Conservation (phyloP, 1,140 invertebrate species). For the Choristoneura fumiferana region DNA sequence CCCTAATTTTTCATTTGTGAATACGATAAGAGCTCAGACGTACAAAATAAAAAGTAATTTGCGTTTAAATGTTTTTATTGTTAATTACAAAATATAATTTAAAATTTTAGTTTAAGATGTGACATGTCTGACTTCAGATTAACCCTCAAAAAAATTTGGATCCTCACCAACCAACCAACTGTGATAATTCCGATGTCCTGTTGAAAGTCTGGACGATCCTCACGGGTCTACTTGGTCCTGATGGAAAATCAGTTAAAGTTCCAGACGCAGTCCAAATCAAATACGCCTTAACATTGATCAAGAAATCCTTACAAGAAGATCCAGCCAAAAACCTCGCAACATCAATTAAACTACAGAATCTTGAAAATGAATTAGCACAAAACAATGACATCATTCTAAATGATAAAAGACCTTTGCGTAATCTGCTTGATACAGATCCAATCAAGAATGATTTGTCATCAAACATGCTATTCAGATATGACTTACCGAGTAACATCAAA, state of each 20-base stretch:
- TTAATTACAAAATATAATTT: too few relatives aligned
- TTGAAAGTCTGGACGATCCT: constrained; percentile 2
- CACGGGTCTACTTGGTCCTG: not conserved
- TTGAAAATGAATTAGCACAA: not conserved
- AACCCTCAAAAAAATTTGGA: too few relatives aligned
- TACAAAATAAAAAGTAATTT: too few relatives aligned
- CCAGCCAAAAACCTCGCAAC: too few relatives aligned
- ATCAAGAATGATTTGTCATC: not conserved
- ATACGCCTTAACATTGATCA: not conserved
- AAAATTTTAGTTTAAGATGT: too few relatives aligned
- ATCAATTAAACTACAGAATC: too few relatives aligned
- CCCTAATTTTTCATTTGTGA: too few relatives aligned
- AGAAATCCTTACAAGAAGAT: not conserved
- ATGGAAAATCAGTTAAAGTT: not conserved
- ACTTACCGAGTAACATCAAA: too few relatives aligned
- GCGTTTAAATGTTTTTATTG: too few relatives aligned
- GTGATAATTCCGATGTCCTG: not conserved
- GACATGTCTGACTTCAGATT: too few relatives aligned
- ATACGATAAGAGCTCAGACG: too few relatives aligned
- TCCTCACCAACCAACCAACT: not conserved
- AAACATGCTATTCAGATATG: too few relatives aligned
- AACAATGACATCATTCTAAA: not conserved
- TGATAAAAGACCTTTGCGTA: not conserved
- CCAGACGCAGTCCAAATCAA: not conserved
- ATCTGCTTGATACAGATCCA: not conserved